These are phyloP conservation scores for Eurosta solidaginis DNA, from an alignment of 1,140 invertebrate genomes.

Conservation along the genomic window DNA sequence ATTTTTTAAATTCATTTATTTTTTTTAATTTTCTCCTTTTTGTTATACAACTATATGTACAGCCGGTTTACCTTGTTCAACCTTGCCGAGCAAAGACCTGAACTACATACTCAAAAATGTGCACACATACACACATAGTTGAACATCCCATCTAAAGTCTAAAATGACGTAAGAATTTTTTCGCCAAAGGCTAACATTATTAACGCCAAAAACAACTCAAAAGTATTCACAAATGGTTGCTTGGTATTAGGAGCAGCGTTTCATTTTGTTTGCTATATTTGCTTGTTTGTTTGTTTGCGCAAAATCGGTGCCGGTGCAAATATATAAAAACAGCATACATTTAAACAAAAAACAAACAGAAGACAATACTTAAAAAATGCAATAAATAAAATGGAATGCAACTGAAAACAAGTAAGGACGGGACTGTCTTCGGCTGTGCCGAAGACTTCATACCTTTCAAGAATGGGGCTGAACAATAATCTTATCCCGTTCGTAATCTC, in stretches of 20 bases:
- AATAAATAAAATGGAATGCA: conserved; percentile 1
- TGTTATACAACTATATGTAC: conserved; percentile 40
- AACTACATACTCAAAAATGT: conserved; percentile 30
- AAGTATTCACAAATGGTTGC: not conserved
- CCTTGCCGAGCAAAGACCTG: conserved; percentile 40
- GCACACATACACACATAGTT: not conserved
- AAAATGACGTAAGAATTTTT: conserved; percentile 46
- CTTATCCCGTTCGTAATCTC: no score
- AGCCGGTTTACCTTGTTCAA: conserved; percentile 55
- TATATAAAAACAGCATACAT: not conserved
- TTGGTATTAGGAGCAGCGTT: not conserved
- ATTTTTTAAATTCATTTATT: not conserved
- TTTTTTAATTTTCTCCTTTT: not conserved
- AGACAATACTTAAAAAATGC: conserved; percentile 4
- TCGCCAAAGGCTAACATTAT: conserved; percentile 2
- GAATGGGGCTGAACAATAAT: no score
- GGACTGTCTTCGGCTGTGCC: no score
- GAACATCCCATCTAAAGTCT: conserved; percentile 14
- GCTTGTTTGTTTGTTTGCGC: conserved; percentile 16
- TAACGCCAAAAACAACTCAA: not conserved
- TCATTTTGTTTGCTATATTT: not conserved
- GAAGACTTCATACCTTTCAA: no score
- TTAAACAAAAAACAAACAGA: not conserved
- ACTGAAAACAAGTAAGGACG: not conserved
- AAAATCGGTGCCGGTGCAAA: conserved; percentile 4